phyloP scores from a whole-genome alignment of 1,140 invertebrate species.

The Solenopsis fugax region DNA sequence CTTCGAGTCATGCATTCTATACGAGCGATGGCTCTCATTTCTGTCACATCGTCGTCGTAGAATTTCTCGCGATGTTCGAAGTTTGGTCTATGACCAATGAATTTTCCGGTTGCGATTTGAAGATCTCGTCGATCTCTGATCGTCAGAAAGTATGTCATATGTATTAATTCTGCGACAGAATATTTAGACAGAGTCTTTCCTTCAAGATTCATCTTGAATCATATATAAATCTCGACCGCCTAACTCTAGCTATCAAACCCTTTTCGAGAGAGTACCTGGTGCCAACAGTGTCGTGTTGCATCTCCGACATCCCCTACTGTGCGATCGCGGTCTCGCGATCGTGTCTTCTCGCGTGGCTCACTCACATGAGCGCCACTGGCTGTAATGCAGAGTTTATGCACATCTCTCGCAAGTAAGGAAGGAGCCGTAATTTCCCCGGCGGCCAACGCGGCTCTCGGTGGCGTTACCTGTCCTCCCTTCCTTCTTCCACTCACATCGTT shows the following conservation, averaged over 20 bases:
- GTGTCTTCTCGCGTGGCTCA: background rate
- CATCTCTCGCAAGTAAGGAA: slow-evolving; percentile 83
- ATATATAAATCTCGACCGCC: background rate
- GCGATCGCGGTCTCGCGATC: background rate
- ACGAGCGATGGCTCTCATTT: slow-evolving; percentile 82
- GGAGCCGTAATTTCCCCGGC: slow-evolving; percentile 86
- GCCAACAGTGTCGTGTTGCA: background rate
- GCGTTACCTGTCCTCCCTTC: slow-evolving; percentile 82
- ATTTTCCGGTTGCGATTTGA: background rate
- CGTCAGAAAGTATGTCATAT: background rate
- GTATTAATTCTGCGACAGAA: background rate
- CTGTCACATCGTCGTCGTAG: slow-evolving; percentile 4
- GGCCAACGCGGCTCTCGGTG: slow-evolving; percentile 82
- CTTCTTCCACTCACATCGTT: slow-evolving; percentile 68
- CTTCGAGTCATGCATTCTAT: slow-evolving; percentile 86
- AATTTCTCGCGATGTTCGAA: background rate
- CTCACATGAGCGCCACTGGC: slow-evolving; percentile 79
- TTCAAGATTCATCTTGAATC: no score
- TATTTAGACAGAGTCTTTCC: background rate
- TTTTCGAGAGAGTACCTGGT: background rate
- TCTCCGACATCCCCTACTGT: background rate
- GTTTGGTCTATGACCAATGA: background rate
- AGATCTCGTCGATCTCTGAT: background rate
- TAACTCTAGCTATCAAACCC: background rate
- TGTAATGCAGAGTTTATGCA: slow-evolving; percentile 85